Evolutionary conservation across 2,113 vertebrate species (phyloP).

Genomic region (Corydoras maculifer): DNA sequence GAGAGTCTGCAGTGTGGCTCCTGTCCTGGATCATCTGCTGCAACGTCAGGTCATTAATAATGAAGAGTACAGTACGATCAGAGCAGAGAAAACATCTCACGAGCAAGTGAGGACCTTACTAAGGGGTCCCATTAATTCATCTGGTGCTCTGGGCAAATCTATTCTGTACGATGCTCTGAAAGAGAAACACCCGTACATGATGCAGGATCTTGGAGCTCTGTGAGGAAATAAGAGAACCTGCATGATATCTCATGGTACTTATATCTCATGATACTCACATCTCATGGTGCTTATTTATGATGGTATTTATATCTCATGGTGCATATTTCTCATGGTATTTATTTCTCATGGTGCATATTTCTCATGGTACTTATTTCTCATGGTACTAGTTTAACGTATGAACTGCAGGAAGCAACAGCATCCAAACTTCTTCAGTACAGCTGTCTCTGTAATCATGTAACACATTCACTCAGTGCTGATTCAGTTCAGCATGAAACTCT

Average conservation of each 20-base stretch:
- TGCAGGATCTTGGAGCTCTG: slow-evolving; percentile 27
- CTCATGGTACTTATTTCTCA: no score
- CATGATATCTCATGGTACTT: no score
- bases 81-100: neutral
- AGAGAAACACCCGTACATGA: neutral
- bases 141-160: slow-evolving; percentile 21
- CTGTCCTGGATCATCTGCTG: slow-evolving; percentile 52
- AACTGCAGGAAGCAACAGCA: neutral
- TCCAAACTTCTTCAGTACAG: no score
- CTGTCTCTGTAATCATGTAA: no score
- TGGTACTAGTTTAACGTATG: neutral
- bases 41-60: neutral
- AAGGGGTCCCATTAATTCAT: neutral
- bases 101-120: slow-evolving; percentile 30
- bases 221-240: neutral
- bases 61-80: neutral
- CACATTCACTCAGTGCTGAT: no score
- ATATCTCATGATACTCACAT: no score
- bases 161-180: slow-evolving; percentile 22
- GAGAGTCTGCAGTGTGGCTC: neutral
- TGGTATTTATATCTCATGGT: no score
- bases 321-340: no score
- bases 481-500: no score
- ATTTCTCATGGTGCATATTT: no score
- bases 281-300: no score